Conservation (phyloP, 2,888 invertebrate genomes). For the Eristalinus aeneus region DNA sequence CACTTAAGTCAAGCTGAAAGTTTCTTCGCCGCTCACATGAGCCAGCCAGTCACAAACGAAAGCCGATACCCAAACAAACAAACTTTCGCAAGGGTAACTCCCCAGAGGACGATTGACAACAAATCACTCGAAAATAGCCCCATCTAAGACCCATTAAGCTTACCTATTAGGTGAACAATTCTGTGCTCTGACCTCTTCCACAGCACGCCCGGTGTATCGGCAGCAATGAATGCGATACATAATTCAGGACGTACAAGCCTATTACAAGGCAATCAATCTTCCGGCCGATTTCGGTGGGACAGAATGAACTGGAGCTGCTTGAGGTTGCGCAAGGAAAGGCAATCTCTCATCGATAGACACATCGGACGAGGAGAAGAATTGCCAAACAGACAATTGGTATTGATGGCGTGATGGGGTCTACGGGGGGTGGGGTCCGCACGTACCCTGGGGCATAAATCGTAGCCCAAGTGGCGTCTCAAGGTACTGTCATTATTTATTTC, state of each 20-base stretch:
- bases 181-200: conserved; percentile 55
- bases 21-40: neutral
- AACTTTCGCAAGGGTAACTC: conserved; percentile 39
- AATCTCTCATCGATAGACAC: conserved; percentile 68
- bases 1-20: neutral
- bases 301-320: conserved; percentile 56
- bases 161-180: conserved; percentile 70
- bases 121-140: conserved; percentile 68
- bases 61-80: conserved; percentile 2
- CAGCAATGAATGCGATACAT: conserved; percentile 58
- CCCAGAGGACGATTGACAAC: conserved; percentile 66
- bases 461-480: conserved; percentile 63
- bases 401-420: conserved; percentile 65
- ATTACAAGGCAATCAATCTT: conserved; percentile 71
- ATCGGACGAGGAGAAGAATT: conserved; percentile 65
- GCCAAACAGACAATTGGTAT: conserved; percentile 69
- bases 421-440: conserved; percentile 37
- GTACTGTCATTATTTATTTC: conserved; percentile 67
- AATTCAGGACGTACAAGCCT: conserved; percentile 70
- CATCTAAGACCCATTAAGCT: conserved; percentile 69
- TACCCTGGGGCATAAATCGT: conserved; percentile 63
- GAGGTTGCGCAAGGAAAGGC: conserved; percentile 52
- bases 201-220: conserved; percentile 1
- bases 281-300: conserved; percentile 42
- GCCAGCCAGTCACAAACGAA: neutral